These are phyloP conservation scores for Leptobrachium leishanense DNA, from an alignment of 2,113 vertebrate genomes.

Conservation along the genomic window DNA sequence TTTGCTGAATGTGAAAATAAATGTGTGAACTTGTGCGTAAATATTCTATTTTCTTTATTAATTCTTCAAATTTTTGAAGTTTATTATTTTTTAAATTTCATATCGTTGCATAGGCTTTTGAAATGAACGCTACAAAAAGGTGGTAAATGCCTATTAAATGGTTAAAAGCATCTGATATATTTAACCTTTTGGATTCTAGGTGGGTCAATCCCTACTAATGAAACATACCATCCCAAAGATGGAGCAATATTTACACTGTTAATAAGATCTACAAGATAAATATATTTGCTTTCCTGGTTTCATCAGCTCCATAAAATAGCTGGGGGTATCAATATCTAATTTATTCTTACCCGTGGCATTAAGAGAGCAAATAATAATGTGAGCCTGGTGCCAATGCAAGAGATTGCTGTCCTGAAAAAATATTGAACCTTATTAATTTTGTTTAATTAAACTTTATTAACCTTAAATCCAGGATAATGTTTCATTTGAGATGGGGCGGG, in stretches of 20 bases:
- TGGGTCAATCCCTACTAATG: not conserved
- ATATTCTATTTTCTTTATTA: too few relatives aligned
- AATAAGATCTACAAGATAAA: constrained; percentile 44
- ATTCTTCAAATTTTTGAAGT: too few relatives aligned
- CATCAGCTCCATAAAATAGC: constrained; percentile 37
- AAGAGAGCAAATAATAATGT: constrained; percentile 44
- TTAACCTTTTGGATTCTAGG: constrained; percentile 7
- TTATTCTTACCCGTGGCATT: constrained; percentile 40
- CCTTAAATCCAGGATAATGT: constrained; percentile 32
- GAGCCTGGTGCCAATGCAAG: constrained; percentile 34
- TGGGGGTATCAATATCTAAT: constrained; percentile 44
- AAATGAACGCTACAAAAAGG: not conserved
- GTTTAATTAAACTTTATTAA: constrained; percentile 50
- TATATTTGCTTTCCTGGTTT: constrained; percentile 42
- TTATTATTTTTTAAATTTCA: too few relatives aligned
- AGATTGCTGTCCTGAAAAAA: constrained; percentile 26
- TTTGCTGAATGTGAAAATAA: too few relatives aligned
- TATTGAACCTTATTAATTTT: constrained; percentile 46
- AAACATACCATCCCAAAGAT: not conserved
- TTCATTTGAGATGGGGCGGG: not conserved
- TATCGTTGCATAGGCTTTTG: too few relatives aligned
- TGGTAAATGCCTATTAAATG: not conserved
- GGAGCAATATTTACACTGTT: constrained; percentile 30
- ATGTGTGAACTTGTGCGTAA: too few relatives aligned
- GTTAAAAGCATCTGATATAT: not conserved